A percentile compares a stretch with the other conserved stretches of the same genome.
These are phyloP conservation scores for Leiothrix lutea DNA, from an alignment of 2,113 vertebrate species.

Conservation along the genomic window DNA sequence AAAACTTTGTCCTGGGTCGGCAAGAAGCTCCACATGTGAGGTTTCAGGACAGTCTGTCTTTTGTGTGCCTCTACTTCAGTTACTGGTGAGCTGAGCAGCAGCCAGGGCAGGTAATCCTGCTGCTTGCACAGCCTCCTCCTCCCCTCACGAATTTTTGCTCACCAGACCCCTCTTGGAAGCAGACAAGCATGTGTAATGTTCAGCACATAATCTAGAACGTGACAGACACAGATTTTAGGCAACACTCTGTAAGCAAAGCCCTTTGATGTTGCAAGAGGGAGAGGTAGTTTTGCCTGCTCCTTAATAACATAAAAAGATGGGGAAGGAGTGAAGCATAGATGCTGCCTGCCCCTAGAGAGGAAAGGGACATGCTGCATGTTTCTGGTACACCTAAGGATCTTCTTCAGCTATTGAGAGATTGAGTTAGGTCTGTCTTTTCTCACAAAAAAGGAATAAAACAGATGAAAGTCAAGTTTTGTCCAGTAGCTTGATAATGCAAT, in stretches of 20 bases:
- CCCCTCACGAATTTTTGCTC: neutral
- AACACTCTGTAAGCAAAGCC: neutral
- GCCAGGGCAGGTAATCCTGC: neutral
- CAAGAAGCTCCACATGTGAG: neutral
- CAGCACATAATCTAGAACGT: neutral
- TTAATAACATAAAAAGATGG: neutral
- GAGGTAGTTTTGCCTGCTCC: neutral
- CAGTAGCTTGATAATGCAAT: neutral
- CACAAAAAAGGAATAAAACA: neutral
- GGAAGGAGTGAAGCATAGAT: neutral
- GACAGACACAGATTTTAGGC: neutral
- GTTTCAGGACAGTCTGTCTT: neutral
- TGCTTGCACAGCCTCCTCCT: neutral
- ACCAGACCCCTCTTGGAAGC: neutral
- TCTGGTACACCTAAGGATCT: fast-evolving
- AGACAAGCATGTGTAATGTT: neutral
- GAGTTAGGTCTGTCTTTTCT: neutral
- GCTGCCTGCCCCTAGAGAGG: neutral
- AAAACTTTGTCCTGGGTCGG: neutral
- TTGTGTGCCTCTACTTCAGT: neutral
- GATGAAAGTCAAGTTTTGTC: neutral
- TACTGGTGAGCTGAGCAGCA: neutral
- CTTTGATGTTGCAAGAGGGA: neutral
- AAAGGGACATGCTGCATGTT: neutral
- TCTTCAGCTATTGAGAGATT: neutral